Percentiles rank a stretch among this genome's conserved stretches.
Conservation (phyloP, 2,888 invertebrate genomes). For the Caenorhabditis macrosperma region DNA sequence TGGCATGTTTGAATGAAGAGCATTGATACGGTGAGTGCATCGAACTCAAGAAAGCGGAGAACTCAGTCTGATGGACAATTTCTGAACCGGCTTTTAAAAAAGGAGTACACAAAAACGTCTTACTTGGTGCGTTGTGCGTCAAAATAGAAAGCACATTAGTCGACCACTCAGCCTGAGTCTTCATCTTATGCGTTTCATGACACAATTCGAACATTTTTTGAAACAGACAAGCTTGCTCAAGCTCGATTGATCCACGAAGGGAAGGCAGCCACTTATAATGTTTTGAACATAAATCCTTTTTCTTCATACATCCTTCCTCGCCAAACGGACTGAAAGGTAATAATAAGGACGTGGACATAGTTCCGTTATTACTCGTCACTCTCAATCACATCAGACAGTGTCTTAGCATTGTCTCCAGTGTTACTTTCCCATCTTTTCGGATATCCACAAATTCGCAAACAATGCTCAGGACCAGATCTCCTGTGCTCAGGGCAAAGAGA, state of each 20-base stretch:
- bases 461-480: constrained; percentile 23
- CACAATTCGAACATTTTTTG: constrained; percentile 64
- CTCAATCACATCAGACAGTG: constrained; percentile 36
- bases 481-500: constrained; percentile 96
- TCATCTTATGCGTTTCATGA: constrained; percentile 47
- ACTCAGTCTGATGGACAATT: no score
- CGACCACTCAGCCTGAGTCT: constrained; percentile 2
- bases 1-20: not conserved
- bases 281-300: constrained; percentile 60
- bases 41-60: not conserved
- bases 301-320: constrained; percentile 62
- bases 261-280: constrained; percentile 72
- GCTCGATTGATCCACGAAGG: constrained; percentile 68
- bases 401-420: not conserved
- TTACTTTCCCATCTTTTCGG: constrained; percentile 58
- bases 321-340: constrained; percentile 60
- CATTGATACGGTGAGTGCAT: not conserved
- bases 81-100: no score
- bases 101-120: no score
- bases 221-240: constrained; percentile 64
- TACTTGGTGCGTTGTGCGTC: constrained; percentile 30
- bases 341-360: not conserved
- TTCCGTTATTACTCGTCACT: constrained; percentile 30
- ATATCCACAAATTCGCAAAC: constrained; percentile 60
- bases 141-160: constrained; percentile 26